Conservation (phyloP, 2,113 vertebrate species). For the Pipra filicauda region DNA sequence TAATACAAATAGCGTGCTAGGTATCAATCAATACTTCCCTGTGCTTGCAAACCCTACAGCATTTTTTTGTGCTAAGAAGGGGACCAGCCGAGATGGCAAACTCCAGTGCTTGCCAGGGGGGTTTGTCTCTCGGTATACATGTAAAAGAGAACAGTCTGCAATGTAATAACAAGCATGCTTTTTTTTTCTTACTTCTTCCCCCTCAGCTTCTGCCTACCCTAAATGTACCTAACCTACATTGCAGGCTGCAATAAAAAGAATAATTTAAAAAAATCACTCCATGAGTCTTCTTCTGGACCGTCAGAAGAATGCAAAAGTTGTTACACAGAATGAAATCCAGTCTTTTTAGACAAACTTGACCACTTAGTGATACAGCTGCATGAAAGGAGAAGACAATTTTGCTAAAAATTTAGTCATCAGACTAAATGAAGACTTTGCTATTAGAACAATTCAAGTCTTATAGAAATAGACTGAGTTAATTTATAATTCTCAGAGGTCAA, state of each 20-base stretch:
- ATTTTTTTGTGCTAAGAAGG: slow-evolving; percentile 16
- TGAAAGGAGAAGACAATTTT: not conserved
- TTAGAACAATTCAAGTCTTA: not conserved
- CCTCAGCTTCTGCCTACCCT: not conserved
- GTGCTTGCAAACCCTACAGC: not conserved
- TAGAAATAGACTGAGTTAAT: not conserved
- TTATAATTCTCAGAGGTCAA: slow-evolving; percentile 13
- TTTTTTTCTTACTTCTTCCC: not conserved
- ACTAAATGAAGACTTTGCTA: not conserved
- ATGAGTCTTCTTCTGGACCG: not conserved
- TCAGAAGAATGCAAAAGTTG: not conserved
- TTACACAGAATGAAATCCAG: not conserved
- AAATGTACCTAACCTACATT: not conserved
- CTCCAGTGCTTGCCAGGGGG: not conserved
- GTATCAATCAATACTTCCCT: not conserved
- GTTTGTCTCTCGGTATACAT: not conserved
- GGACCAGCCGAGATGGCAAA: not conserved
- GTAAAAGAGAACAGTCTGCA: not conserved
- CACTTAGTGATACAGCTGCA: not conserved
- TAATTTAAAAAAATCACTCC: not conserved
- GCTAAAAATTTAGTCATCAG: not conserved
- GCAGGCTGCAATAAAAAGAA: not conserved
- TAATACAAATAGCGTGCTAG: not conserved
- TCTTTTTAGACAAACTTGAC: not conserved
- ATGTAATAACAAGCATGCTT: not conserved